Base-by-base conservation (phyloP, 2,888 invertebrate genomes). In the Limenitis camilla region DNA sequence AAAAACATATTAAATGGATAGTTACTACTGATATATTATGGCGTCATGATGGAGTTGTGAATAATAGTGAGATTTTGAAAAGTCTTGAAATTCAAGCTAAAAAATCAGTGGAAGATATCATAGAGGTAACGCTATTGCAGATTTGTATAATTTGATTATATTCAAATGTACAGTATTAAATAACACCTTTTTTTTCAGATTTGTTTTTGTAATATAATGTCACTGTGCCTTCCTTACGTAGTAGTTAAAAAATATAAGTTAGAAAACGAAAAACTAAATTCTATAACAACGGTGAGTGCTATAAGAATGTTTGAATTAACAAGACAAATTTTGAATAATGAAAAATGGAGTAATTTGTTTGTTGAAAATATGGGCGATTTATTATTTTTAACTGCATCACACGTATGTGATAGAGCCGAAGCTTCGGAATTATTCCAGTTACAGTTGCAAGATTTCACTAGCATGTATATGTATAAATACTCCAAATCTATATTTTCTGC, bases 1-100 rank as follows among this genome's bases (percentile, higher is more conserved):
- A 81, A 45, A 78, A 71, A 48, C 83, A 89, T 60, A 67, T 84
- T 52, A 79, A 81, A 45, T 86, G 83, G 78, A 55, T 90, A 11
- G 66, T 90, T n/a, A 71, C 84, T 0, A 77, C 76, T 0, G 83
- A 88, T 41, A 68, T 81, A 50, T 61, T 86, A 49, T 88, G 83
- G 81, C 60, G 66, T n/a, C 69, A 71, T 36, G 62, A 68, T 8
- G 86, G 85, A 1, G 66, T 72, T 48, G 59, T 81, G 10, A 64
- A 62, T 31, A 69, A 68, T 2, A 80, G 83, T 41, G 63, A 67
- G 3, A 58, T 74, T 33, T 57, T 81, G 6, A 72, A 74, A 49
- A 59, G 66, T 42, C 55, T 74, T 0, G 71, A 61, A 11, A 60
- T 54, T 27, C 65, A 63, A 53, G 58, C 61, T 39, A 61, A 61